phyloP scores from a whole-genome alignment of 1,140 invertebrate genomes.

The Sminthurinus signatus region DNA sequence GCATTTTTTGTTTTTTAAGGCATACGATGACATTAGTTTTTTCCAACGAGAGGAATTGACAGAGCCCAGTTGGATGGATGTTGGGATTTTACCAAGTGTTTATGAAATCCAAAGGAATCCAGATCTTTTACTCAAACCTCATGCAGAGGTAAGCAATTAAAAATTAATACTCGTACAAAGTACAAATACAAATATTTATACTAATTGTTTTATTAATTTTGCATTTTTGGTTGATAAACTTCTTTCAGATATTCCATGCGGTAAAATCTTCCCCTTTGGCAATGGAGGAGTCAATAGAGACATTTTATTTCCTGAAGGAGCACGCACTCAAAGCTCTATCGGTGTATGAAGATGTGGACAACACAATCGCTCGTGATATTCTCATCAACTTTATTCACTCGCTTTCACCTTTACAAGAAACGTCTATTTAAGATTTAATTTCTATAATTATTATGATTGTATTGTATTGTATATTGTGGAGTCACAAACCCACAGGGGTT shows the following conservation, averaged over 20 bases:
- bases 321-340: not conserved
- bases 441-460: no score
- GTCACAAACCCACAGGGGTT: no score
- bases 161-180: not conserved
- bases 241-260: conserved; percentile 1
- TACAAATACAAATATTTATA: not conserved
- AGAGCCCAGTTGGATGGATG: conserved; percentile 14
- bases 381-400: not conserved
- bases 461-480: no score
- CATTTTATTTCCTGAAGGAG: not conserved
- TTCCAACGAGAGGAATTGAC: not conserved
- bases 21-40: conserved; percentile 16
- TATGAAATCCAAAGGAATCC: not conserved
- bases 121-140: not conserved
- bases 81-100: conserved; percentile 14
- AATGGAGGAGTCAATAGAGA: not conserved
- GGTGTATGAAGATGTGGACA: not conserved
- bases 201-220: not conserved
- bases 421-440: no score
- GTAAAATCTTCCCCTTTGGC: not conserved
- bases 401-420: not conserved
- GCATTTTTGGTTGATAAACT: not conserved
- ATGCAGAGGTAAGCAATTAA: conserved; percentile 13
- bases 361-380: not conserved
- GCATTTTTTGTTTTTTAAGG: conserved; percentile 1